Base-by-base conservation (phyloP, 2,113 vertebrate genomes). In the Zosterops pallidus region DNA sequence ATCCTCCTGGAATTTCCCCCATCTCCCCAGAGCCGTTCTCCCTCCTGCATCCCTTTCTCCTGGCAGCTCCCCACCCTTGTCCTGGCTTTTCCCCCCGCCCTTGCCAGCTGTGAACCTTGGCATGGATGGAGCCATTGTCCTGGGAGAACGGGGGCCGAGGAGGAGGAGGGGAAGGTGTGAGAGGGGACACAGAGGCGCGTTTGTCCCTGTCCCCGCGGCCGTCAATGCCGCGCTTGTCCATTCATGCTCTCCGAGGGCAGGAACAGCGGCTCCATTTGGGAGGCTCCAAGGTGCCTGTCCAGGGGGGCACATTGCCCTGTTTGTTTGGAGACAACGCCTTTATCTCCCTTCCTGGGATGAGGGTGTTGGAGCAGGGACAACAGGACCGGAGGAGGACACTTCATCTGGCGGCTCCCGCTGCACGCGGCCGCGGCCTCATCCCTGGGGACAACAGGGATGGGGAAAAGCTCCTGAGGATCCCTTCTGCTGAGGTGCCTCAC, bases 211-310 rank as follows among this genome's bases (percentile, higher is more conserved):
- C 96, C 96, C 96, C 62, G 74, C 94, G 12, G 92, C 97, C 85
- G 92, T 98, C 98, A 98, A 98, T 98, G 98, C 97, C 94, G 90
- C 75, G 86, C 98, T 98, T 98, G 98, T 98, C 98, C 98, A 98
- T 98, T 98, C 98, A 98, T 98, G 97, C 93, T 25, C 95, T 78
- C 95, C 91, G 96, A 98, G 97, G 98, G 98, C 97, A 97, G 98
- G 96, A 98, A 98, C 97, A 97, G 97, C 96, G 97, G 93, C 59
- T 60, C 94, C 97, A 96, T 95, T 96, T 86, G 96, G 97, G 39
- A 77, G 72, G 46, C 86, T 93, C 94, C 92, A 95, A 97, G 97
- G 96, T 95, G 96, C 95, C 96, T 52, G 90, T 89, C 94, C 91
- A 64, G 95, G 87, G 96, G 96, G 84, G 46, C 93, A 97, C 97